phyloP scores from a whole-genome alignment of 2,113 vertebrate genomes.

The Misgurnus anguillicaudatus region DNA sequence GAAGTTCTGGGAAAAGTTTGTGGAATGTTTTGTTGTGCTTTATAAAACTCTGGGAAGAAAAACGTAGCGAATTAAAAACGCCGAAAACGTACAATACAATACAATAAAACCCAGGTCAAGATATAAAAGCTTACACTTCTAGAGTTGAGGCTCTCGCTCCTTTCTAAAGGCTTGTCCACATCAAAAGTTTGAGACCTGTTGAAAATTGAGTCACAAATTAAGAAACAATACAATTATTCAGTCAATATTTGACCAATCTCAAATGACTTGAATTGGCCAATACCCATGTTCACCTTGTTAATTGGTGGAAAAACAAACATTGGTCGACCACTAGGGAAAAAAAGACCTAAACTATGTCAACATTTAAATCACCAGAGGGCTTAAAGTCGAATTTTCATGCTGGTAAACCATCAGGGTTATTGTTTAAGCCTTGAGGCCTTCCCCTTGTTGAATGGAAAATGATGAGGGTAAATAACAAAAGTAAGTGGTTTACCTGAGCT shows the following conservation, averaged over 20 bases:
- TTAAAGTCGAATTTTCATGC: too few species aligned
- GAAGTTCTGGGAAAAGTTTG: slow-evolving; percentile 79
- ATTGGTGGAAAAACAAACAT: too few species aligned
- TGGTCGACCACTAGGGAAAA: too few species aligned
- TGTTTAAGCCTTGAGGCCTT: background rate
- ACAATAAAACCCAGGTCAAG: background rate
- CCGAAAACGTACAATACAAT: background rate
- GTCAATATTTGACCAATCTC: too few species aligned
- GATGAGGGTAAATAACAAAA: background rate
- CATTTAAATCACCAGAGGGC: too few species aligned
- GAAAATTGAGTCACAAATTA: background rate
- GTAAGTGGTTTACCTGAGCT: slow-evolving; percentile 49
- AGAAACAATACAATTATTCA: background rate
- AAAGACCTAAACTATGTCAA: too few species aligned
- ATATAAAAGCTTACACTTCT: slow-evolving; percentile 61
- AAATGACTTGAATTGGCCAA: too few species aligned
- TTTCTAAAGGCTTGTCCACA: slow-evolving; percentile 63
- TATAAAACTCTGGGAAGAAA: slow-evolving; percentile 69
- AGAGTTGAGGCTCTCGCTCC: slow-evolving; percentile 53
- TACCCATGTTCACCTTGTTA: too few species aligned
- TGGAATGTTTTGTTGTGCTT: slow-evolving; percentile 79
- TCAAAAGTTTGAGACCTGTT: slow-evolving; percentile 73
- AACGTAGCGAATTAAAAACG: background rate
- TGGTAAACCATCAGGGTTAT: background rate
- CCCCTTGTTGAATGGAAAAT: background rate